These are phyloP conservation scores for Schizopygopsis pylzovi DNA, from an alignment of 2,797 vertebrate species.

Conservation along the genomic window DNA sequence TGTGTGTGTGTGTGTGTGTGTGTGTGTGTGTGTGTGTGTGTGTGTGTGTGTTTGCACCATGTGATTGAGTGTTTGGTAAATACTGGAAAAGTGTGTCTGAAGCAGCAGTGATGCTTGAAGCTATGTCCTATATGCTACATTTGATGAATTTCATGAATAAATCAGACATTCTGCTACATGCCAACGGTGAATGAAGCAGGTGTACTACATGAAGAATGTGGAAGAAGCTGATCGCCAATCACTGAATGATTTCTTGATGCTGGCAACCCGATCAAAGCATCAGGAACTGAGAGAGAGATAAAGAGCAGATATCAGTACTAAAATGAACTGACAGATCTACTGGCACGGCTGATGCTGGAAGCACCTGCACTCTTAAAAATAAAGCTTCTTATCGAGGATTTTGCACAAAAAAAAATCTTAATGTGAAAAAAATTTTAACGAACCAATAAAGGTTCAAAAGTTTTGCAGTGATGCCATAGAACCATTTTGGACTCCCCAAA, in stretches of 20 bases:
- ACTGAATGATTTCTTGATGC: background rate
- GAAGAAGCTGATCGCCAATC: conserved; percentile 3
- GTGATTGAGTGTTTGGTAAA: conserved; percentile 51
- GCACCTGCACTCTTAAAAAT: background rate
- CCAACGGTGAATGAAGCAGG: conserved; percentile 27
- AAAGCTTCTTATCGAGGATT: background rate
- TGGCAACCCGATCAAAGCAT: background rate
- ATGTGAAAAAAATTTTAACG: background rate
- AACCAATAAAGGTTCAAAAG: too few species aligned
- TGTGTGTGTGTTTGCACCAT: conserved; percentile 18
- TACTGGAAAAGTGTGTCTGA: conserved; percentile 20
- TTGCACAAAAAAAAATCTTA: background rate
- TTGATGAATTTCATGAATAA: background rate
- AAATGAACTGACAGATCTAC: background rate
- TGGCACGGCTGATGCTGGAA: background rate
- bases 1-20: conserved; percentile 1
- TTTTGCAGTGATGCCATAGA: too few species aligned
- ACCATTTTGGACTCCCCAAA: too few species aligned
- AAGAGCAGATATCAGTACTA: background rate
- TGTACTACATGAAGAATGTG: conserved; percentile 4
- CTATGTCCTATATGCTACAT: background rate
- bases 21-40: conserved; percentile 5
- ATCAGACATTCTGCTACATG: background rate
- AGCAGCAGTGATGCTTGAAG: conserved; percentile 15
- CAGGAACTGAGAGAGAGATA: background rate